Percentiles rank a stretch among this genome's conserved stretches.
Evolutionary conservation across 2,797 vertebrate species (phyloP).

Genomic region (Tenualosa ilisha): DNA sequence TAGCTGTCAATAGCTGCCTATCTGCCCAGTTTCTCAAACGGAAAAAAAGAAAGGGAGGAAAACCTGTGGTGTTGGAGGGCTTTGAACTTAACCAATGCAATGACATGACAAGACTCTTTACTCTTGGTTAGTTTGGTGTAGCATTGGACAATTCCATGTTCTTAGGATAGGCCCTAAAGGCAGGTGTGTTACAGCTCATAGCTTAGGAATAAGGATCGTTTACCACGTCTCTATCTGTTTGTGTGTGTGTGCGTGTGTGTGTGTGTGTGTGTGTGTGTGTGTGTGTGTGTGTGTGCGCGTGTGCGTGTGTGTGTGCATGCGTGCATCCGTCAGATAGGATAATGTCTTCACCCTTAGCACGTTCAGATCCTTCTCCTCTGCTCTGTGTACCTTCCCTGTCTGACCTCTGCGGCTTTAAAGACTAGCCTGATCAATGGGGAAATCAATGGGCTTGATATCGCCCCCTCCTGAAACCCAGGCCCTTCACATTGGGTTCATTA

Average conservation of each 20-base stretch:
- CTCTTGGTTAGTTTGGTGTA: neutral
- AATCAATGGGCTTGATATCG: slow-evolving; percentile 34
- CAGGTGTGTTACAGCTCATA: neutral
- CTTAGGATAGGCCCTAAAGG: neutral
- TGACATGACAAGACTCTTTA: neutral
- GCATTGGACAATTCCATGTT: neutral
- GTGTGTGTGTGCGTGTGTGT: no score
- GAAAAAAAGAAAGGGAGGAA: neutral
- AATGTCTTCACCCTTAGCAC: neutral
- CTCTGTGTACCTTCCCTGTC: slow-evolving; percentile 22
- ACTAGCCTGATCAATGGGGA: slow-evolving; percentile 37
- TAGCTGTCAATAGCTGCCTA: neutral
- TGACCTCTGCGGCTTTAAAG: slow-evolving; percentile 31
- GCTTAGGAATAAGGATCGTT: neutral
- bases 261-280: neutral
- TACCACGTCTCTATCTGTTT: neutral
- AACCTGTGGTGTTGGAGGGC: neutral
- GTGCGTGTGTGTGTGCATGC: neutral
- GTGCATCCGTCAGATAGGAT: neutral
- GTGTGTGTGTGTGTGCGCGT: neutral
- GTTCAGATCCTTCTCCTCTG: neutral
- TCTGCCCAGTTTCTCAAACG: neutral
- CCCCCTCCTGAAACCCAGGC: slow-evolving; percentile 11
- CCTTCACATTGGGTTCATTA: neutral
- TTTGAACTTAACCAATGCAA: neutral